Evolutionary conservation across 2,797 vertebrate genomes (phyloP).

Genomic region (Acrocephalus scirpaceus): DNA sequence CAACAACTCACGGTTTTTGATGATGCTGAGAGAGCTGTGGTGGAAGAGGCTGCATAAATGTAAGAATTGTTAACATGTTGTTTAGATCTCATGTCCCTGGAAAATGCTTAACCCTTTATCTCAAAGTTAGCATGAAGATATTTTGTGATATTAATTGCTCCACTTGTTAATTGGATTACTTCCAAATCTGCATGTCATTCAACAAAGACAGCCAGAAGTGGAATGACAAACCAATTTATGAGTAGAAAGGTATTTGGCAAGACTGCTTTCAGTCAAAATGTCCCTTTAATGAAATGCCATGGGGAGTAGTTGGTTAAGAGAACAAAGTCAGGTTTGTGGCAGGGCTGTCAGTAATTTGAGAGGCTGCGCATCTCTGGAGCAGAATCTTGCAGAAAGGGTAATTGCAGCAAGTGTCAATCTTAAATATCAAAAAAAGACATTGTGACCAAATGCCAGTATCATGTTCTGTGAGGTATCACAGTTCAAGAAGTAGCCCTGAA

Average conservation of each 20-base stretch:
- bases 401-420: conserved; percentile 69
- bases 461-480: conserved; percentile 47
- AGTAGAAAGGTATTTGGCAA: conserved; percentile 63
- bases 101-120: conserved; percentile 11
- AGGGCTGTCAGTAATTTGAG: conserved; percentile 72
- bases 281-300: conserved; percentile 70
- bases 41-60: not conserved
- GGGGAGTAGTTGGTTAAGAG: conserved; percentile 68
- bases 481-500: conserved; percentile 63
- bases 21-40: not conserved
- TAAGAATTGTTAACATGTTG: not conserved
- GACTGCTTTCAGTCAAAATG: conserved; percentile 67
- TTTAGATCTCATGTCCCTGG: not conserved
- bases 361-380: conserved; percentile 57
- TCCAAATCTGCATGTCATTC: conserved; percentile 40
- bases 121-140: conserved; percentile 4
- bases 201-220: conserved; percentile 33
- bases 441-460: conserved; percentile 53
- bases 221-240: conserved; percentile 58
- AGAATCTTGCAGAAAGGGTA: conserved; percentile 71
- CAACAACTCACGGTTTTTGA: not conserved
- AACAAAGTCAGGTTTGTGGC: conserved; percentile 77
- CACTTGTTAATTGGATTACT: conserved; percentile 37
- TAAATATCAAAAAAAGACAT: conserved; percentile 64
- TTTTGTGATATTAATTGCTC: conserved; percentile 4